Evolutionary conservation across 2,797 vertebrate species (phyloP), one percentile per base, ranked within the genome.

Genomic region (Characodon lateralis): DNA sequence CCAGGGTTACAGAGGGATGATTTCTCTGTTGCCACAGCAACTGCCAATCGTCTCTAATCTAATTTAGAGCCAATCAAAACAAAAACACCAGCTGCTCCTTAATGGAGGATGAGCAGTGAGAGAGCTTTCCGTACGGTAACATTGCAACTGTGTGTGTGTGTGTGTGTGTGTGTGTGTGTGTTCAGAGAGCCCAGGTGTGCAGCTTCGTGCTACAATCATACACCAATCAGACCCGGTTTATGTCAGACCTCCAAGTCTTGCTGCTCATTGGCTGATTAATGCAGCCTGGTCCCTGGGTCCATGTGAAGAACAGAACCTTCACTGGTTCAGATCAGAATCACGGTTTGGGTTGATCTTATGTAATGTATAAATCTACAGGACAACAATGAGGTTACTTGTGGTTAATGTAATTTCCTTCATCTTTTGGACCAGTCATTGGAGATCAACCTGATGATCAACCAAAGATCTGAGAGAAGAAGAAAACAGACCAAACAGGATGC

Each of bases 31-130:
- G 61, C 31, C 61, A 65, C 1, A 8, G 63, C 9, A 66, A 66
- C 63, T 22, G 63, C 22, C 35, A 24, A 66, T 41, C 71, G 28
- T 74, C 76, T 83, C 50, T 81, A 83, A 90, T 87, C 63, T 65
- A 80, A 90, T 89, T 87, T 88, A 78, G 63, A 81, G 78, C 85
- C 77, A 85, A 85, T 79, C 76, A 82, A 77, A 90, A 85, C 81
- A 88, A 80, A 86, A 84, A 84, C 87, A 82, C 80, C 89, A 87
- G 87, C 87, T 89, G 89, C 71, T 82, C 61, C 61, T 65, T 8
- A 22, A 39, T 7, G 18, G 18, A 65, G 61, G 35, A 20, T 8
- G 16, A 63, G 59, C 59, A 31, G 31, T 16, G 56, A 58, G 9
- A 58, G 43, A 43, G n/a, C 12, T 58, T n/a, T n/a, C 56, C 26